Conservation (phyloP, 2,888 invertebrate species). For the Athetis lepigone region DNA sequence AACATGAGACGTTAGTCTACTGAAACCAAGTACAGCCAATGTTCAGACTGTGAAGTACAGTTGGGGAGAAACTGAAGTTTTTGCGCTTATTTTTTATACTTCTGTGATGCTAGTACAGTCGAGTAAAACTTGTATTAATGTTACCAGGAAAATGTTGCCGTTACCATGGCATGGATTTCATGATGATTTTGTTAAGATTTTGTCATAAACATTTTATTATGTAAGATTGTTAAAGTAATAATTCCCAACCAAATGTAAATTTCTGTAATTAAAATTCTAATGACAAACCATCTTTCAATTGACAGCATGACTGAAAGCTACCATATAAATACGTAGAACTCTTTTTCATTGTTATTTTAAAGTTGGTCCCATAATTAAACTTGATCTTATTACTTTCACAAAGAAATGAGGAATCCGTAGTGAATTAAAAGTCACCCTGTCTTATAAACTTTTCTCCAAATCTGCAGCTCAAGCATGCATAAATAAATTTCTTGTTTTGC, state of each 20-base stretch:
- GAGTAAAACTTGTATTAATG: conserved; percentile 5
- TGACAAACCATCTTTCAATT: too few relatives aligned
- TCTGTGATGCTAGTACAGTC: conserved; percentile 26
- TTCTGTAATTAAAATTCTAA: too few relatives aligned
- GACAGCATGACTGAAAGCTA: too few relatives aligned
- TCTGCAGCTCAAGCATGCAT: not conserved
- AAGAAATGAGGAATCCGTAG: too few relatives aligned
- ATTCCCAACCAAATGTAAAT: too few relatives aligned
- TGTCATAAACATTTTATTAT: not conserved
- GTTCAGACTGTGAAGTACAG: conserved; percentile 59
- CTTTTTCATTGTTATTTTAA: too few relatives aligned
- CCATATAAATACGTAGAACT: too few relatives aligned
- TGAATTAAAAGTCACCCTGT: not conserved
- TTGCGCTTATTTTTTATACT: conserved; percentile 21
- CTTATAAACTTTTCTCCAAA: not conserved
- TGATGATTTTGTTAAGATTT: not conserved
- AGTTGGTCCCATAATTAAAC: too few relatives aligned
- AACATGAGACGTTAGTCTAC: conserved; percentile 78
- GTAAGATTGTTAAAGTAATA: too few relatives aligned
- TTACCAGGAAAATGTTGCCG: not conserved
- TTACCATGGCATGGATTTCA: not conserved
- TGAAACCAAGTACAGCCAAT: conserved; percentile 70
- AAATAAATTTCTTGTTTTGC: conserved; percentile 10
- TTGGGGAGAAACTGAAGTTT: conserved; percentile 37
- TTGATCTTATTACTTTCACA: too few relatives aligned